phyloP scores from a whole-genome alignment of 2,888 invertebrate species.

The Idaea straminata region DNA sequence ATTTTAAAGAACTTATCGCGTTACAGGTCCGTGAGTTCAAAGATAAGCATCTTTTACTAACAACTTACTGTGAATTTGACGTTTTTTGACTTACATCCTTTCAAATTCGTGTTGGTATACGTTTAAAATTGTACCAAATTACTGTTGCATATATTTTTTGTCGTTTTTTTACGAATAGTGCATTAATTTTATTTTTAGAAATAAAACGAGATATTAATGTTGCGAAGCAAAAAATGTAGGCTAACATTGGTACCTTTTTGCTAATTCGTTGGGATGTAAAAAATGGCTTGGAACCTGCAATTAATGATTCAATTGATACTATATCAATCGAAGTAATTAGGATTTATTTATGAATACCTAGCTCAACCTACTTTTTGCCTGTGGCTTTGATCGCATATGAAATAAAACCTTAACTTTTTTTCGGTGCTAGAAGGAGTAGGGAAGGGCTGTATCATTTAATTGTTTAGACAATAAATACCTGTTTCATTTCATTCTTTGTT shows the following conservation, averaged over 20 bases:
- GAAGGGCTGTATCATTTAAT: no score
- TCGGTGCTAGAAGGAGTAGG: no score
- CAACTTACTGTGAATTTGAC: background rate
- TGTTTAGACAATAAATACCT: no score
- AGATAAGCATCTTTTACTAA: background rate
- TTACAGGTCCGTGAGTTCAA: constrained; percentile 36
- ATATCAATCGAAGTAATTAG: background rate
- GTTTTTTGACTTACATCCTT: constrained; percentile 1
- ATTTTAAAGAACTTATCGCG: constrained; percentile 48
- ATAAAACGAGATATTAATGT: background rate
- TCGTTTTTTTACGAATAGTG: background rate
- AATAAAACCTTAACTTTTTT: background rate
- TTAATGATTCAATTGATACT: background rate
- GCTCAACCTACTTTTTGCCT: background rate
- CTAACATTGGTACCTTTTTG: background rate
- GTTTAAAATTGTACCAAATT: background rate
- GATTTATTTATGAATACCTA: background rate
- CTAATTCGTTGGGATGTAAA: background rate
- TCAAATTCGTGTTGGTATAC: background rate
- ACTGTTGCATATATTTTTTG: background rate
- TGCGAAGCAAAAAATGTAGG: background rate
- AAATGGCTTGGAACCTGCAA: background rate
- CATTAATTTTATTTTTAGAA: background rate
- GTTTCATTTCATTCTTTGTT: no score
- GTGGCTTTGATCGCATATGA: background rate